A percentile compares a stretch with the other conserved stretches of the same genome.
Evolutionary conservation across 2,797 vertebrate species (phyloP).

Genomic region (Gallinago stenura): DNA sequence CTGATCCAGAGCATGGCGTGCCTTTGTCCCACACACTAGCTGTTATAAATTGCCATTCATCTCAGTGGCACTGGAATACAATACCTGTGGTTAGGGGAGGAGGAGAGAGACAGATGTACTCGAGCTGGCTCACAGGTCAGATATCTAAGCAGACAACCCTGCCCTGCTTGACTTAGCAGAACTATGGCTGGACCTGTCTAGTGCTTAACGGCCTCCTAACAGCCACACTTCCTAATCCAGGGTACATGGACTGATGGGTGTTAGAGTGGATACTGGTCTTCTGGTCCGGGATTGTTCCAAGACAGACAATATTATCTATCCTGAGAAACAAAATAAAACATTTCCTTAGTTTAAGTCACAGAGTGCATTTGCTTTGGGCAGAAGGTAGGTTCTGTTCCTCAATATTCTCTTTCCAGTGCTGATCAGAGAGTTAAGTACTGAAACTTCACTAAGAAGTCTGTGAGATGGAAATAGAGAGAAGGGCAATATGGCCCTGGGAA

Average conservation of each 20-base stretch:
- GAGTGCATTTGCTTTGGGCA: background rate
- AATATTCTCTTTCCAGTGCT: background rate
- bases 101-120: background rate
- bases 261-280: background rate
- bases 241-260: rapidly evolving
- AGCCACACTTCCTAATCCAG: background rate
- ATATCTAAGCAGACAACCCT: background rate
- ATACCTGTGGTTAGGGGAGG: background rate
- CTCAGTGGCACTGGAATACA: background rate
- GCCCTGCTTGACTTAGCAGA: background rate
- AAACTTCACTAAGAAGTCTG: background rate
- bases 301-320: background rate
- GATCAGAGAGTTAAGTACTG: background rate
- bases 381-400: background rate
- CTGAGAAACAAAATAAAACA: background rate
- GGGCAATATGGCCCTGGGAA: background rate
- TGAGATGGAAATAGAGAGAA: background rate
- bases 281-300: background rate
- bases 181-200: background rate
- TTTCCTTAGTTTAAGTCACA: background rate
- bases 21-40: background rate
- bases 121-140: rapidly evolving
- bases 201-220: background rate
- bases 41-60: background rate
- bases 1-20: background rate